A percentile compares a stretch with the other conserved stretches of the same genome.
Conservation (phyloP, 2,113 vertebrate genomes). For the Nematolebias whitei region DNA sequence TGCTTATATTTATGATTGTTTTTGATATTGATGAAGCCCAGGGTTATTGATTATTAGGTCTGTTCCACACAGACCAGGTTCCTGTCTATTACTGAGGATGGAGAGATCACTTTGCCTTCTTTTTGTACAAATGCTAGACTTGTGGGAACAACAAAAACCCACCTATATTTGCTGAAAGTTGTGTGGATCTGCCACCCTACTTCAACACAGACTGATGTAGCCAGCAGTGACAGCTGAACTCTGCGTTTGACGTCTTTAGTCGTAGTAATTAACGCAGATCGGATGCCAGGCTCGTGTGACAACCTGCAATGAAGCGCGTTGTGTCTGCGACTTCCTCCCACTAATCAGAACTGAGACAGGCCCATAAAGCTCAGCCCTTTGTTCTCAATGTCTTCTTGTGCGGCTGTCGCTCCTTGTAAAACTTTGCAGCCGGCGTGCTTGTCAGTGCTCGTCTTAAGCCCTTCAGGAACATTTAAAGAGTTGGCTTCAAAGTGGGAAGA, state of each 20-base stretch:
- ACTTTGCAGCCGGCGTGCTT: slow-evolving; percentile 34
- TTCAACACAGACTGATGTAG: slow-evolving; percentile 20
- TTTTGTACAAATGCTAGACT: no score
- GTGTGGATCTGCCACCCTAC: not conserved
- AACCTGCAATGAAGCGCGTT: slow-evolving; percentile 63
- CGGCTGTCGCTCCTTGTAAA: slow-evolving; percentile 45
- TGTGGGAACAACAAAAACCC: not conserved
- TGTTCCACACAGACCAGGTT: no score
- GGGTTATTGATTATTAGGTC: no score
- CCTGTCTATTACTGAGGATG: no score
- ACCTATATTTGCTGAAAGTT: slow-evolving; percentile 30
- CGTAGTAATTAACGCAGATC: slow-evolving; percentile 52
- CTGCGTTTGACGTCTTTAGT: slow-evolving; percentile 28
- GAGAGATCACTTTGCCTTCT: no score
- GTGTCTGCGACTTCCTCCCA: slow-evolving; percentile 36
- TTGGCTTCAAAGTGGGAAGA: slow-evolving; percentile 40
- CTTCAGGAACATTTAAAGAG: slow-evolving; percentile 48
- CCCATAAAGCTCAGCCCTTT: slow-evolving; percentile 56
- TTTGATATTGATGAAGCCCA: no score
- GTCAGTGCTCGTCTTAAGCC: slow-evolving; percentile 33
- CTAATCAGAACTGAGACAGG: slow-evolving; percentile 55
- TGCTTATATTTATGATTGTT: no score
- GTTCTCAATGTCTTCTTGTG: slow-evolving; percentile 44
- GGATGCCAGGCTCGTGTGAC: slow-evolving; percentile 45
- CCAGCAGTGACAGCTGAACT: slow-evolving; percentile 35